A percentile compares a stretch with the other conserved stretches of the same genome.
Evolutionary conservation across 2,113 vertebrate species (phyloP).

Genomic region (Pogonocichla stellata): DNA sequence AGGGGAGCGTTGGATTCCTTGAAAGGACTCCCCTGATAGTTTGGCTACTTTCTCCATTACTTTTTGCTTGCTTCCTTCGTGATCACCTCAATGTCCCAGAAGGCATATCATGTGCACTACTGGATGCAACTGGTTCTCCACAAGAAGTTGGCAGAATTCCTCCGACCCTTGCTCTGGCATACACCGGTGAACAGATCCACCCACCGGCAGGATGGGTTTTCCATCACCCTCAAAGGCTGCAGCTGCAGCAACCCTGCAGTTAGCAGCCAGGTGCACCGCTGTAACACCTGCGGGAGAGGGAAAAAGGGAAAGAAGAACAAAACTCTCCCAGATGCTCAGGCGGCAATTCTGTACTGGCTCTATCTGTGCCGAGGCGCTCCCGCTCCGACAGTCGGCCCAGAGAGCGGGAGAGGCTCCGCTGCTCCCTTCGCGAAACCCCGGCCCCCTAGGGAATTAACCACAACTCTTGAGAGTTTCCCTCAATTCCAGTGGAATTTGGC

Average conservation of each 20-base stretch:
- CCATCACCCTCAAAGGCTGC: too few relatives aligned
- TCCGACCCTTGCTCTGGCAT: too few relatives aligned
- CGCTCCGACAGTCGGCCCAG: fast-evolving
- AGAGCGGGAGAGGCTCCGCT: not conserved
- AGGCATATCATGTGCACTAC: not conserved
- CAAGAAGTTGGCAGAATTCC: too few relatives aligned
- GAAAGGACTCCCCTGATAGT: not conserved
- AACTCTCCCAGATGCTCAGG: not conserved
- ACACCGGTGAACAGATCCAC: too few relatives aligned
- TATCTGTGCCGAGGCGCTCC: fast-evolving
- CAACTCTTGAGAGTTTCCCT: too few relatives aligned
- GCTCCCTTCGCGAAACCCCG: not conserved
- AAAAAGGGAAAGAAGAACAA: too few relatives aligned
- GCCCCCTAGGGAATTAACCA: too few relatives aligned
- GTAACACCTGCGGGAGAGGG: not conserved
- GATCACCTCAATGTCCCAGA: not conserved
- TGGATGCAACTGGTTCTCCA: too few relatives aligned
- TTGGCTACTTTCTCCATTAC: not conserved
- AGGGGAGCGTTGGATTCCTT: not conserved
- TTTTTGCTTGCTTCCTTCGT: not conserved
- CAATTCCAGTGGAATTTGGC: too few relatives aligned
- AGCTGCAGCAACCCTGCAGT: not conserved
- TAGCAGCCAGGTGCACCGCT: not conserved
- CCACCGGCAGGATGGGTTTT: too few relatives aligned
- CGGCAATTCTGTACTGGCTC: fast-evolving